A percentile compares a stretch with the other conserved stretches of the same genome.
phyloP scores from a whole-genome alignment of 2,797 vertebrate species.

The Tiaroga cobitis region DNA sequence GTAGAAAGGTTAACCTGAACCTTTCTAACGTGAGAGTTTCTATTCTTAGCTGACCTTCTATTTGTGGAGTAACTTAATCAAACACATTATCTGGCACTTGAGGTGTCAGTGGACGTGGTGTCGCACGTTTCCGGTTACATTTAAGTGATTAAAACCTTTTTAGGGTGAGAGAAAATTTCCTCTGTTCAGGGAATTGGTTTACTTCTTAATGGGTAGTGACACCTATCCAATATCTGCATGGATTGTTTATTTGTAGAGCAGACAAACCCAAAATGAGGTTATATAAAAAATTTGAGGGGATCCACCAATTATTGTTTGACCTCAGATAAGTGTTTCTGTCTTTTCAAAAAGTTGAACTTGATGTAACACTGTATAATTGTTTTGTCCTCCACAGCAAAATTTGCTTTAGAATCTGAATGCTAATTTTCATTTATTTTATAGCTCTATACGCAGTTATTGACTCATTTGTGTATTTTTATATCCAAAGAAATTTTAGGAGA shows the following conservation, averaged over 20 bases:
- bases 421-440: not conserved
- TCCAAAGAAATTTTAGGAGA: not conserved
- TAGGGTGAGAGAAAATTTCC: not conserved
- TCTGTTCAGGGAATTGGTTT: not conserved
- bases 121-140: slow-evolving; percentile 25
- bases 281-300: not conserved
- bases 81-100: slow-evolving; percentile 47
- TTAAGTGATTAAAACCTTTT: slow-evolving; percentile 20
- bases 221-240: not conserved
- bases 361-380: not conserved
- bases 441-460: not conserved
- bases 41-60: slow-evolving; percentile 45
- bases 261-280: not conserved
- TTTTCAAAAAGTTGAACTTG: not conserved
- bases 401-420: not conserved
- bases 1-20: slow-evolving; percentile 54
- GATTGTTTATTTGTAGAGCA: not conserved
- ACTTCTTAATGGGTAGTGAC: not conserved
- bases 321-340: not conserved
- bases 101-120: slow-evolving; percentile 42
- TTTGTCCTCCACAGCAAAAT: not conserved
- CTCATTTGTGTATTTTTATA: not conserved
- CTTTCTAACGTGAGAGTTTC: slow-evolving; percentile 49
- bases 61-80: slow-evolving; percentile 46
- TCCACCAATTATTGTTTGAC: not conserved